Percentiles rank a stretch among this genome's conserved stretches.
phyloP scores from a whole-genome alignment of 2,113 vertebrate genomes.

The Mormyrus lacerda region DNA sequence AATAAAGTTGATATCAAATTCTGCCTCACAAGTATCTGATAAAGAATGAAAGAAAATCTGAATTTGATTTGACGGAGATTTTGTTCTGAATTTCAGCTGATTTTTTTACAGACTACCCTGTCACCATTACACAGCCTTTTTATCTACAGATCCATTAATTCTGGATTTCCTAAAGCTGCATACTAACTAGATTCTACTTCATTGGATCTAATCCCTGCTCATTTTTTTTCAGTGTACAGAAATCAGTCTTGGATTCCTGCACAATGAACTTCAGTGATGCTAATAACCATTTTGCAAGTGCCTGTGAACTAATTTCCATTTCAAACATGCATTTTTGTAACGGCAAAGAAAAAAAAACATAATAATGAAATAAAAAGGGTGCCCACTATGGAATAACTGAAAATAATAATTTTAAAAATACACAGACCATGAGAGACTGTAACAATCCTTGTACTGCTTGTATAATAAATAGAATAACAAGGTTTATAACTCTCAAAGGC shows the following conservation, averaged over 20 bases:
- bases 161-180: conserved; percentile 26
- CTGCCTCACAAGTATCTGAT: not conserved
- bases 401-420: not conserved
- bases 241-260: conserved; percentile 22
- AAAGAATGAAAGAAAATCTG: not conserved
- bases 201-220: conserved; percentile 38
- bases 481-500: not conserved
- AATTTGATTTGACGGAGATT: not conserved
- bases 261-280: conserved; percentile 30
- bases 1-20: not conserved
- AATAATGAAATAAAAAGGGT: not conserved
- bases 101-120: conserved; percentile 8
- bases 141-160: conserved; percentile 39
- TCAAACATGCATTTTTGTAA: not conserved
- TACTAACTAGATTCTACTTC: conserved; percentile 41
- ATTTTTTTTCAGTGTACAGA: conserved; percentile 19
- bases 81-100: conserved; percentile 11
- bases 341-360: not conserved
- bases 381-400: not conserved
- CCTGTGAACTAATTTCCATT: conserved; percentile 15
- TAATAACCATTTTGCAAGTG: conserved; percentile 20
- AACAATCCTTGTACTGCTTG: not conserved
- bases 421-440: not conserved
- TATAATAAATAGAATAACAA: not conserved
- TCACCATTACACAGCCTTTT: conserved; percentile 21